Percentiles rank a stretch among this genome's conserved stretches.
These are phyloP conservation scores for Drosophila leontia DNA, from an alignment of 1,140 invertebrate species.

Conservation along the genomic window DNA sequence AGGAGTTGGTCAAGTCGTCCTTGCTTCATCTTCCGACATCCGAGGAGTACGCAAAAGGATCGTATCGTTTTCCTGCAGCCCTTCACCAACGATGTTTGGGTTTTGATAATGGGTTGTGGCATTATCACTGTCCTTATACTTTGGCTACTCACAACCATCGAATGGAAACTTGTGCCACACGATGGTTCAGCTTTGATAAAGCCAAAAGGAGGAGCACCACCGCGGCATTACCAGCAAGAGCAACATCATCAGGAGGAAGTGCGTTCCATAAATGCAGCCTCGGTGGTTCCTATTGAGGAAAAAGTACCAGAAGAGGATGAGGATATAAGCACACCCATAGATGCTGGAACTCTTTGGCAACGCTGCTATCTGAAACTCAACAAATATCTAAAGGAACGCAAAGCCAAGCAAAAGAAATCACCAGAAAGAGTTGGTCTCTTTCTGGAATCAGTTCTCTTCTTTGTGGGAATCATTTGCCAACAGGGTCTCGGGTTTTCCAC, in stretches of 20 bases:
- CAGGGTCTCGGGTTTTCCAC: conserved; percentile 86
- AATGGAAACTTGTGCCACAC: conserved; percentile 68
- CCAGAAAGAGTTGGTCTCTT: conserved; percentile 65
- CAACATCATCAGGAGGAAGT: conserved; percentile 11
- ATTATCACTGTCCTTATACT: conserved; percentile 71
- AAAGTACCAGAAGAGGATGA: not conserved
- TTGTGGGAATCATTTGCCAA: conserved; percentile 84
- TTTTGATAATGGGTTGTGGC: conserved; percentile 83
- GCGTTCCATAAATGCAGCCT: conserved; percentile 19
- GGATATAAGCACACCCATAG: not conserved
- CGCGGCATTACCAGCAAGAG: conserved; percentile 33
- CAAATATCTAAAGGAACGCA: conserved; percentile 46
- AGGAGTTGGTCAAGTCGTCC: conserved; percentile 86
- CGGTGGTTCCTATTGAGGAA: conserved; percentile 10
- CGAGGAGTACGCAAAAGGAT: conserved; percentile 87
- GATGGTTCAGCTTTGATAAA: conserved; percentile 68
- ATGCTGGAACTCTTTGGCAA: conserved; percentile 42
- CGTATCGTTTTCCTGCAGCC: conserved; percentile 87
- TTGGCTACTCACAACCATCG: conserved; percentile 75
- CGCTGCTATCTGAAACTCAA: conserved; percentile 44
- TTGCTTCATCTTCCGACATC: conserved; percentile 88
- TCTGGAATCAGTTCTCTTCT: conserved; percentile 83
- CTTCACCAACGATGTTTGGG: conserved; percentile 86
- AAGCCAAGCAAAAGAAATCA: conserved; percentile 19
- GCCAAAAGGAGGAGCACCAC: conserved; percentile 60